These are phyloP conservation scores for Heliothis subflexa DNA, from an alignment of 1,140 invertebrate species.

Conservation along the genomic window DNA sequence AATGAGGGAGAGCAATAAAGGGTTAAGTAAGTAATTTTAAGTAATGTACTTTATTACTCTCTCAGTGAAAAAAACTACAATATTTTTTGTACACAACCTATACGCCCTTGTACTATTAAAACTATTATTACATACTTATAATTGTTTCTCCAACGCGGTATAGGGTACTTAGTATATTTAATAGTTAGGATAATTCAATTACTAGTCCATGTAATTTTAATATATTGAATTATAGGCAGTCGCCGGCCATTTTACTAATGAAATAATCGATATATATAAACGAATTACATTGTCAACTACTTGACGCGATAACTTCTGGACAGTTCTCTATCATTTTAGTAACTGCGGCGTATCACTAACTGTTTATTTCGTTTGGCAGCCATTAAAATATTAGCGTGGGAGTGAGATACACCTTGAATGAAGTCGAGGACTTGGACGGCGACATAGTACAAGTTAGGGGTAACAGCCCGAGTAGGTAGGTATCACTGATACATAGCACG, in stretches of 20 bases:
- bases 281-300: neutral
- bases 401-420: constrained; percentile 17
- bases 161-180: constrained; percentile 75
- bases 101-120: constrained; percentile 72
- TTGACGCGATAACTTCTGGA: neutral
- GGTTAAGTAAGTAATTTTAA: constrained; percentile 69
- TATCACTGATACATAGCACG: constrained; percentile 69
- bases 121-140: constrained; percentile 48
- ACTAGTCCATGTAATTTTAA: constrained; percentile 85
- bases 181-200: constrained; percentile 85
- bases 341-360: constrained; percentile 4
- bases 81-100: constrained; percentile 60
- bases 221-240: constrained; percentile 76
- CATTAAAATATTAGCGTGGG: neutral
- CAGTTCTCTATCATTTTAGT: neutral
- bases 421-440: constrained; percentile 61
- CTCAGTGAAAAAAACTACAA: constrained; percentile 63
- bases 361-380: constrained; percentile 13
- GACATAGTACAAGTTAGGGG: constrained; percentile 80
- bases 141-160: constrained; percentile 84
- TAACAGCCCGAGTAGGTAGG: constrained; percentile 73
- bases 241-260: constrained; percentile 64
- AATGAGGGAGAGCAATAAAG: constrained; percentile 79
- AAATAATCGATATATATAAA: neutral
- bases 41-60: constrained; percentile 69